A percentile compares a stretch with the other conserved stretches of the same genome.
These are phyloP conservation scores for Eptesicus fuscus DNA, from an alignment of 2,113 vertebrate genomes.

Conservation along the genomic window DNA sequence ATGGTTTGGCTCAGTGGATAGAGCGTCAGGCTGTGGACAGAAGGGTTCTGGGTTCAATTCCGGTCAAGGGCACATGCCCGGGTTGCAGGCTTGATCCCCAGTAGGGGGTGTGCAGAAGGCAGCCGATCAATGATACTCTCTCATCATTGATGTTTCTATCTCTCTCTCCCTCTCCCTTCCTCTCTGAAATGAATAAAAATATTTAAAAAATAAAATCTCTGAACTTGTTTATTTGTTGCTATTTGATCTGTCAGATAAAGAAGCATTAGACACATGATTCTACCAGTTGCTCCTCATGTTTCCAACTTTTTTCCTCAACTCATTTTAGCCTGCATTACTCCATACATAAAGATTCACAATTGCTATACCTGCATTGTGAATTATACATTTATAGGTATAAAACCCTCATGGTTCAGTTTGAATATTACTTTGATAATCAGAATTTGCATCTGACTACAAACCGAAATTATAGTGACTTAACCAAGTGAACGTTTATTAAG, in stretches of 20 bases:
- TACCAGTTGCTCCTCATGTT: background rate
- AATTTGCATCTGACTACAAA: slow-evolving; percentile 20
- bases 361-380: background rate
- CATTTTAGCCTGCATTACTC: background rate
- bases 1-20: no score
- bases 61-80: no score
- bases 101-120: no score
- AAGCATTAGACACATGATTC: background rate
- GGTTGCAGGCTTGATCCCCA: no score
- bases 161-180: no score
- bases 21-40: no score
- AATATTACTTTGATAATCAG: background rate
- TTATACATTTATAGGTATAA: background rate
- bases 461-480: background rate
- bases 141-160: no score
- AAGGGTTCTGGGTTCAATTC: no score
- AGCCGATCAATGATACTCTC: no score
- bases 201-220: background rate
- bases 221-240: background rate
- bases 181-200: no score
- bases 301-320: slow-evolving; percentile 10
- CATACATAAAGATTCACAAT: background rate
- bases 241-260: background rate
- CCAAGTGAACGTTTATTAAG: background rate
- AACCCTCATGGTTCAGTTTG: background rate